phyloP scores from a whole-genome alignment of 2,113 vertebrate genomes.

The Sterna hirundo region DNA sequence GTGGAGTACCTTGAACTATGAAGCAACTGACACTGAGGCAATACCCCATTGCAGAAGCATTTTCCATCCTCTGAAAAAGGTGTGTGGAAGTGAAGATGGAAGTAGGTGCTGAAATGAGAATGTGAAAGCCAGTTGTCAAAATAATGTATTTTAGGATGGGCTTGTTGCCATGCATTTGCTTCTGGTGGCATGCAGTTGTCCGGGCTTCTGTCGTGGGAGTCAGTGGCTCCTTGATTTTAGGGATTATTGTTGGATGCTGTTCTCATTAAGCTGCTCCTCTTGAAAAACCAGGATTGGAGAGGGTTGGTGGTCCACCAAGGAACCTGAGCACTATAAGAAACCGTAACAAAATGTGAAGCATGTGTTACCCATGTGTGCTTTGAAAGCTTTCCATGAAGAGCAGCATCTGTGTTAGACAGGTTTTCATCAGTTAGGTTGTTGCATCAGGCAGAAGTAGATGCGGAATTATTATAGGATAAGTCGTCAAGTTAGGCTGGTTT shows the following conservation, averaged over 20 bases:
- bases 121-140: not conserved
- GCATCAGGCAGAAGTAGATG: not conserved
- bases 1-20: not conserved
- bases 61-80: not conserved
- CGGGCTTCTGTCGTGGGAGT: not conserved
- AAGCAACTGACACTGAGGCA: not conserved
- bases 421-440: not conserved
- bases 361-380: not conserved
- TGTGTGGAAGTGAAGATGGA: not conserved
- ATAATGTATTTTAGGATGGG: not conserved
- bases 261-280: not conserved
- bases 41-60: not conserved
- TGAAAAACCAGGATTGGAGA: not conserved
- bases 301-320: not conserved
- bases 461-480: not conserved
- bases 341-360: not conserved
- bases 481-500: not conserved
- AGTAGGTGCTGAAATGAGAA: not conserved
- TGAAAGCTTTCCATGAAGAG: not conserved
- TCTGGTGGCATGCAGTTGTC: not conserved
- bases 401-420: not conserved
- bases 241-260: not conserved
- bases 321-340: not conserved
- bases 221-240: not conserved
- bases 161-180: not conserved